Base-by-base conservation (phyloP, 2,113 vertebrate species). In the Pelodiscus sinensis region DNA sequence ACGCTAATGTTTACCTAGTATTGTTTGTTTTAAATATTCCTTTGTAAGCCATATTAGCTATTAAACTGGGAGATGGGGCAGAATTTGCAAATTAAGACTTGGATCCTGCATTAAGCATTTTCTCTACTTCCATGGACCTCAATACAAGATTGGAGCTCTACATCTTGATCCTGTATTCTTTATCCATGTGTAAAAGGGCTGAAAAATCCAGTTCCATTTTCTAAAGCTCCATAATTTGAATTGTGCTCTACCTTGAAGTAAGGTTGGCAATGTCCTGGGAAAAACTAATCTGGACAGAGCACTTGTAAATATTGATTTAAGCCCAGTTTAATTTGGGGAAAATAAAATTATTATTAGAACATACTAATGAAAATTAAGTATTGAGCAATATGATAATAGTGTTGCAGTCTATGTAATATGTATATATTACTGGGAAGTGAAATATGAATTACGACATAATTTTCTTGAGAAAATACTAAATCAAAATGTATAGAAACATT, bases 151-250 rank as follows among this genome's bases (percentile, higher is more conserved):
- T 75, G 35, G 35, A 75, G 21, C 21, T 22, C 35, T 75, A 75
- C 21, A 6, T 11, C 22, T 44, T 75, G 71, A 75, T 75, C 21
- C 35, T 75, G 5, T 10, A 24, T 75, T 75, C 71, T 21, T 50
- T 50, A 77, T 14, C 15, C 12, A 50, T 8, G 7, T 27, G 21
- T 24, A 96, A 82, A 84, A 89, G 81, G 85, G 56, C 77, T 88
- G 71, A 77, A 80, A 82, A 84, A 89, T 8, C 51, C 84, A 77
- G 84, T 84, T 57, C 79, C 90, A 79, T 58, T 85, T 94, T 90
- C 90, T 82, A 0, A 1, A 29, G 50, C 84, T 90, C 83, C 93
- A 11, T 81, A 54, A 54, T 54, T 84, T 87, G 65, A 60, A 65
- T 35, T 80, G 86, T 90, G 18, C 19, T 94, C 92, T 87, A 51